Evolutionary conservation across 2,113 vertebrate species (phyloP).

Genomic region (Centropristis striata): DNA sequence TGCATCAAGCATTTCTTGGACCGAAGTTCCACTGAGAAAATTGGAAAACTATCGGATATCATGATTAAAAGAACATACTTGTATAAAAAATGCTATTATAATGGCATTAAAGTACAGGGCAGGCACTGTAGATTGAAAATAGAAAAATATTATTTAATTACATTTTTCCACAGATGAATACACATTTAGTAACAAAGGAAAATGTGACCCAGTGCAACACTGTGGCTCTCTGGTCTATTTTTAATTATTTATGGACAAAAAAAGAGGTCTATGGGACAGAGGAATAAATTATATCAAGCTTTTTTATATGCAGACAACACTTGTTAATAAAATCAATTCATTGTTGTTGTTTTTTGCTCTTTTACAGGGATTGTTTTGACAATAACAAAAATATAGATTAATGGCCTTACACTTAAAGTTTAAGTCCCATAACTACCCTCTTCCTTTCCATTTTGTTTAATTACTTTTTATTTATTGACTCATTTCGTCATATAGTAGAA

Average conservation of each 20-base stretch:
- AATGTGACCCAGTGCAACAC: background rate
- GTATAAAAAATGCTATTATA: too few species aligned
- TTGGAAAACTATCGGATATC: too few species aligned
- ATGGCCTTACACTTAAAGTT: background rate
- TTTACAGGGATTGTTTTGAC: background rate
- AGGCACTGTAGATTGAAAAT: background rate
- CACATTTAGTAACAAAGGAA: background rate
- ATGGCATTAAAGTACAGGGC: too few species aligned
- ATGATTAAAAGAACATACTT: too few species aligned
- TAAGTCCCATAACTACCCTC: too few species aligned
- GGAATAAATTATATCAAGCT: background rate
- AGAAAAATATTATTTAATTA: background rate
- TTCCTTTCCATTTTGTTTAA: too few species aligned
- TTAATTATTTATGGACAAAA: background rate
- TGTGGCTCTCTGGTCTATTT: background rate
- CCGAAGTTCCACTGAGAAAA: too few species aligned
- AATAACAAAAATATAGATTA: background rate
- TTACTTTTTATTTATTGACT: too few species aligned
- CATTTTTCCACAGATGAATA: too few species aligned
- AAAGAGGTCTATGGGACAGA: background rate
- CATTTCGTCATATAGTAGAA: too few species aligned
- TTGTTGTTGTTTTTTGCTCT: background rate
- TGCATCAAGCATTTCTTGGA: background rate
- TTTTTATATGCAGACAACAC: background rate
- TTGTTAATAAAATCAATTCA: background rate